A percentile compares a stretch with the other conserved stretches of the same genome.
These are phyloP conservation scores for Alcis repandata DNA, from an alignment of 2,888 invertebrate genomes.

Conservation along the genomic window DNA sequence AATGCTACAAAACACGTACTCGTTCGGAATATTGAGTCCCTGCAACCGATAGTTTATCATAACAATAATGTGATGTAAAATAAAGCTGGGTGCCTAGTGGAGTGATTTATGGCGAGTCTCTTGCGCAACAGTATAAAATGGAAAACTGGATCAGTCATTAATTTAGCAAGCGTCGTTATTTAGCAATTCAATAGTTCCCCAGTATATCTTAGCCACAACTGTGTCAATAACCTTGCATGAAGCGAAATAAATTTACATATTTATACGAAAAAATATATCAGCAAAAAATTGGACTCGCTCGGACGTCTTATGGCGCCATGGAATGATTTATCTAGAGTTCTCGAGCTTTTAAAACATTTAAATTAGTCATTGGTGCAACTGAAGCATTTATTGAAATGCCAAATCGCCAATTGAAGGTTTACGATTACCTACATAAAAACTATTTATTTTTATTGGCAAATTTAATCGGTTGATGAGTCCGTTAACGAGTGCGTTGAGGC, in stretches of 20 bases:
- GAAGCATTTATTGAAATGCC: constrained; percentile 39
- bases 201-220: constrained; percentile 70
- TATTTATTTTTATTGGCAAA: constrained; percentile 47
- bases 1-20: constrained; percentile 54
- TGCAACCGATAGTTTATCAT: constrained; percentile 52
- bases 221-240: constrained; percentile 82
- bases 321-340: constrained; percentile 59
- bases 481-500: constrained; percentile 20
- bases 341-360: constrained; percentile 27
- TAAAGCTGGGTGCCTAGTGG: constrained; percentile 47
- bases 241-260: constrained; percentile 77
- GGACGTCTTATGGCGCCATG: constrained; percentile 54
- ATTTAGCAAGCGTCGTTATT: constrained; percentile 72
- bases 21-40: constrained; percentile 60
- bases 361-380: constrained; percentile 49
- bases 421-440: constrained; percentile 45
- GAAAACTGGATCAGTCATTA: constrained; percentile 71
- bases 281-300: constrained; percentile 64
- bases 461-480: constrained; percentile 48
- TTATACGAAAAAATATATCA: constrained; percentile 61
- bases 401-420: constrained; percentile 53
- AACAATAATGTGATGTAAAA: constrained; percentile 44
- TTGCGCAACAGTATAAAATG: constrained; percentile 61
- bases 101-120: constrained; percentile 62
- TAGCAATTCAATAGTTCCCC: constrained; percentile 71